Evolutionary conservation across 2,797 vertebrate genomes (phyloP), one percentile per base, ranked within the genome.

Genomic region (Diceros bicornis): DNA sequence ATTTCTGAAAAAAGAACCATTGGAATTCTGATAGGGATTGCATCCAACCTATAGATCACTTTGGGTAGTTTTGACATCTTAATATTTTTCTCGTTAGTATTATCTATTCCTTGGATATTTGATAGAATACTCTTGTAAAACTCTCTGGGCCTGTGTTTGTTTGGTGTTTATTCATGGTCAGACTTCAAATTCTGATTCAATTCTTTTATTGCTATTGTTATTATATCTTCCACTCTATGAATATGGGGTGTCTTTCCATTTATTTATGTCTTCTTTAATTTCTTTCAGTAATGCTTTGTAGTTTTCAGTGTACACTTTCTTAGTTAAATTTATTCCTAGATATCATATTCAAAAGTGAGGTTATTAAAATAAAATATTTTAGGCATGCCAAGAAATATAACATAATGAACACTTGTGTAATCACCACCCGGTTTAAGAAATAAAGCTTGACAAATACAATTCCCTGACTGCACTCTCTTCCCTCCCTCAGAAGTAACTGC

Each of bases 321-420:
- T 86, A 47, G 29, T 55, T 89, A 72, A 61, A 75, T 77, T 79
- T 64, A 66, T 69, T 64, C 27, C 44, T 57, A 41, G 11, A 14
- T 83, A 62, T 87, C 96, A 92, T 84, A 68, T 79, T 96, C 41
- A 75, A 79, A 74, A 96, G 7, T 52, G 25, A 62, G 13, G 23
- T 37, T 27, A 69, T 77, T 64, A 89, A 81, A 64, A 89, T 72
- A 41, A 72, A 83, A 27, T 75, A 69, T 61, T 89, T 94, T 66
- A 96, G 78, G 55, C 32, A 82, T 50, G 17, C 17, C 71, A 90
- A 74, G 75, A 89, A 83, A 81, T 87, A 44, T 52, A 85, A 72
- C 59, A 21, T 52, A 89, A 90, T 59, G 47, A 88, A 69, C 25
- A 82, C 37, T 41, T 14, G 16, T 85, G 2, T 62, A 61, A 66